These are phyloP conservation scores for Brachionus calyciflorus DNA, from an alignment of 1,140 invertebrate genomes.

Conservation along the genomic window DNA sequence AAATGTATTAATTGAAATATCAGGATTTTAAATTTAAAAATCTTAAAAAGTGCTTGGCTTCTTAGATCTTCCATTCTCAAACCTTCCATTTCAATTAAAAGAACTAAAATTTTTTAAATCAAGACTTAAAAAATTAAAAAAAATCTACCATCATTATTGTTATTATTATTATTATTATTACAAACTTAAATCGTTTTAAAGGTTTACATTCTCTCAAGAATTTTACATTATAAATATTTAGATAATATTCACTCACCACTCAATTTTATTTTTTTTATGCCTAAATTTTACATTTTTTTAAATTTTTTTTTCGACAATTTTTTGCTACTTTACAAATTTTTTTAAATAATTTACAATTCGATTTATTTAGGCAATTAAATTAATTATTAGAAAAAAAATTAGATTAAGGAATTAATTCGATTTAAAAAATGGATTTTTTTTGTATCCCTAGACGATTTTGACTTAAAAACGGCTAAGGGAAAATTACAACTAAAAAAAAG, in stretches of 20 bases:
- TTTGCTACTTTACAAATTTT: too few relatives aligned
- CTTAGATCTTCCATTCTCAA: constrained; percentile 11
- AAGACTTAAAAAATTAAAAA: too few relatives aligned
- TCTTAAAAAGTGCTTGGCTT: background rate
- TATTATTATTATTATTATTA: too few relatives aligned
- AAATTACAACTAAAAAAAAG: constrained; percentile 13
- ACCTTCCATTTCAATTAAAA: constrained; percentile 25
- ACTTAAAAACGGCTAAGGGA: background rate
- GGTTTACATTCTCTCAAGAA: background rate
- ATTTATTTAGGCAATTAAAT: constrained; percentile 40
- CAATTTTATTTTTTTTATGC: background rate
- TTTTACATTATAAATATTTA: constrained; percentile 24
- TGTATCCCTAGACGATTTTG: too few relatives aligned
- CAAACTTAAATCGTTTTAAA: too few relatives aligned
- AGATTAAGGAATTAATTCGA: constrained; percentile 34
- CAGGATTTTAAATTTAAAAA: background rate
- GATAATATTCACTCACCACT: background rate
- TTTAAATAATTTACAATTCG: constrained; percentile 29
- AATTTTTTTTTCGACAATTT: too few relatives aligned
- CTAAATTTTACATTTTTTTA: background rate
- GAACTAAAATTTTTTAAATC: background rate
- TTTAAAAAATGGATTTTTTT: constrained; percentile 30
- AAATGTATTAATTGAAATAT: constrained; percentile 25
- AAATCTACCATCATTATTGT: too few relatives aligned
- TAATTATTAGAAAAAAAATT: constrained; percentile 36